These are phyloP conservation scores for Bhutanitis thaidina DNA, from an alignment of 2,888 invertebrate genomes.

Conservation along the genomic window DNA sequence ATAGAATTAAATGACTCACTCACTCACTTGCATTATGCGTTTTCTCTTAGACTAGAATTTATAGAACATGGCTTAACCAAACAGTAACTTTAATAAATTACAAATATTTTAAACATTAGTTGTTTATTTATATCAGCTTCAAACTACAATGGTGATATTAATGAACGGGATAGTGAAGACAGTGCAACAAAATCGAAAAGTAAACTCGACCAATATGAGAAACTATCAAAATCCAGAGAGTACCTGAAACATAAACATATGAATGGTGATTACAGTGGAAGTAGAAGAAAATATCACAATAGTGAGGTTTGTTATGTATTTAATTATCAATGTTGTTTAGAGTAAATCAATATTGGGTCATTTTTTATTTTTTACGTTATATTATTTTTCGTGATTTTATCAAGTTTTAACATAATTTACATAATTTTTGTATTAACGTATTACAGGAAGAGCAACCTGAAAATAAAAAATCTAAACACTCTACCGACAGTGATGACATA, in stretches of 20 bases:
- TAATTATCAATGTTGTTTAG: too few relatives aligned
- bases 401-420: too few relatives aligned
- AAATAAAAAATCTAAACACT: slow-evolving; percentile 49
- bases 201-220: slow-evolving; percentile 39
- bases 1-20: too few relatives aligned
- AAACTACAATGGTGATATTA: slow-evolving; percentile 57
- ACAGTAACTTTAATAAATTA: too few relatives aligned
- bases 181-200: slow-evolving; percentile 40
- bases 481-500: slow-evolving; percentile 49
- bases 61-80: too few relatives aligned
- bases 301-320: slow-evolving; percentile 54
- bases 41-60: too few relatives aligned
- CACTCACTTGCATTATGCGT: too few relatives aligned
- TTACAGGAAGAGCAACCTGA: slow-evolving; percentile 59
- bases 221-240: slow-evolving; percentile 27
- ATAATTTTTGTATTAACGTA: not conserved
- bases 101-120: slow-evolving; percentile 15
- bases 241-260: slow-evolving; percentile 36
- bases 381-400: too few relatives aligned
- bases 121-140: slow-evolving; percentile 41
- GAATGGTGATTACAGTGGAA: slow-evolving; percentile 56
- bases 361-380: too few relatives aligned
- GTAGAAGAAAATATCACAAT: slow-evolving; percentile 58
- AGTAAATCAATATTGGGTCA: too few relatives aligned
- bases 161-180: slow-evolving; percentile 60